Percentiles rank a stretch among this genome's conserved stretches.
Evolutionary conservation across 2,888 invertebrate species (phyloP).

Genomic region (Trisateles emortualis): DNA sequence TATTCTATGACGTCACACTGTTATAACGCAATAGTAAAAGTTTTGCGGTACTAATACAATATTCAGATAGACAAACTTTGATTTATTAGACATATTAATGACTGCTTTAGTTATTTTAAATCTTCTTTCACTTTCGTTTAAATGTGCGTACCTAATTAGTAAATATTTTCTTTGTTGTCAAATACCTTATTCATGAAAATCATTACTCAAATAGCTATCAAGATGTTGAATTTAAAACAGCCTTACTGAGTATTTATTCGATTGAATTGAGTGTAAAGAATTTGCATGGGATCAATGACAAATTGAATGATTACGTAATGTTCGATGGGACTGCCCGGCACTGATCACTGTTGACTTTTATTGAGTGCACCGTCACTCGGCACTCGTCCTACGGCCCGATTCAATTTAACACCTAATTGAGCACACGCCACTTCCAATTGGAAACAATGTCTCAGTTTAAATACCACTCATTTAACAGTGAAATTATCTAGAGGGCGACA

Average conservation of each 20-base stretch:
- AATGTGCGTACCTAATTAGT: too few species aligned
- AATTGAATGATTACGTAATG: conserved; percentile 25
- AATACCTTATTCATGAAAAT: too few species aligned
- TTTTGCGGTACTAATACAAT: too few species aligned
- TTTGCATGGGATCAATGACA: conserved; percentile 18
- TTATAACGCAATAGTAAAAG: too few species aligned
- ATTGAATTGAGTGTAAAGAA: conserved; percentile 1
- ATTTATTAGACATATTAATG: too few species aligned
- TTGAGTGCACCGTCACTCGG: conserved; percentile 17
- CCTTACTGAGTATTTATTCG: neutral
- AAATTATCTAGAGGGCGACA: conserved; percentile 63
- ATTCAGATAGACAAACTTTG: too few species aligned
- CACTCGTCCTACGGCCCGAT: conserved; percentile 15
- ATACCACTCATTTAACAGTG: conserved; percentile 60
- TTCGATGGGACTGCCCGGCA: conserved; percentile 1
- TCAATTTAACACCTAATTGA: conserved; percentile 51
- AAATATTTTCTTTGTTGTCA: too few species aligned
- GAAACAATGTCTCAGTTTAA: conserved; percentile 61
- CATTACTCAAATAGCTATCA: too few species aligned
- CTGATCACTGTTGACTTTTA: conserved; percentile 33
- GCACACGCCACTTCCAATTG: conserved; percentile 48
- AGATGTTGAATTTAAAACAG: neutral
- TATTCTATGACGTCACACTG: too few species aligned
- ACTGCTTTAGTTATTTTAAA: too few species aligned
- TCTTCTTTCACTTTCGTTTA: too few species aligned